Conservation (phyloP, 2,797 vertebrate species). For the Balearica regulorum region DNA sequence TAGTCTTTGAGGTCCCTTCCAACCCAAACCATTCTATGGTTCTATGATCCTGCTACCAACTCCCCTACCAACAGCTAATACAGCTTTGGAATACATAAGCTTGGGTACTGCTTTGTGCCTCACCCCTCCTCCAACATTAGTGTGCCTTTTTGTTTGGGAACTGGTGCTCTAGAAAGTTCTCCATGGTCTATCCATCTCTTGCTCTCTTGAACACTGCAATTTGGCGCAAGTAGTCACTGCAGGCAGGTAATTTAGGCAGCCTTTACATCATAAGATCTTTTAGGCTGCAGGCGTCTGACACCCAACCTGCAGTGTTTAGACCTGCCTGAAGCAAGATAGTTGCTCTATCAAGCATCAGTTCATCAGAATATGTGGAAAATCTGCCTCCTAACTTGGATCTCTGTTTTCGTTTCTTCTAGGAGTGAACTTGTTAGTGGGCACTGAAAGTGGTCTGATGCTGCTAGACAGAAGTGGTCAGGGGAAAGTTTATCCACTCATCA, state of each 20-base stretch:
- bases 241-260: neutral
- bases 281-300: neutral
- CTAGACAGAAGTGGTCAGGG: constrained; percentile 97
- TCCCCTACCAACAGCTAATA: neutral
- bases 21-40: too few species aligned
- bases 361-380: neutral
- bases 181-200: neutral
- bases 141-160: neutral
- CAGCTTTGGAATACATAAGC: neutral
- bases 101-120: neutral
- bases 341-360: neutral
- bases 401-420: constrained; percentile 72
- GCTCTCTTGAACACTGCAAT: neutral
- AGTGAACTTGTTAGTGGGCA: constrained; percentile 94
- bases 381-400: neutral
- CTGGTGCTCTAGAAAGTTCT: neutral
- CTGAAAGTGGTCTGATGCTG: constrained; percentile 97
- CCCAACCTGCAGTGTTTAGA: neutral
- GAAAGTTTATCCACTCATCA: constrained; percentile 97
- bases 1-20: too few species aligned
- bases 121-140: neutral
- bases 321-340: neutral
- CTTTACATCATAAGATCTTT: neutral
- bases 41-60: neutral
- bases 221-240: neutral